Conservation (phyloP, 1,140 invertebrate genomes). For the Nephotettix cincticeps region DNA sequence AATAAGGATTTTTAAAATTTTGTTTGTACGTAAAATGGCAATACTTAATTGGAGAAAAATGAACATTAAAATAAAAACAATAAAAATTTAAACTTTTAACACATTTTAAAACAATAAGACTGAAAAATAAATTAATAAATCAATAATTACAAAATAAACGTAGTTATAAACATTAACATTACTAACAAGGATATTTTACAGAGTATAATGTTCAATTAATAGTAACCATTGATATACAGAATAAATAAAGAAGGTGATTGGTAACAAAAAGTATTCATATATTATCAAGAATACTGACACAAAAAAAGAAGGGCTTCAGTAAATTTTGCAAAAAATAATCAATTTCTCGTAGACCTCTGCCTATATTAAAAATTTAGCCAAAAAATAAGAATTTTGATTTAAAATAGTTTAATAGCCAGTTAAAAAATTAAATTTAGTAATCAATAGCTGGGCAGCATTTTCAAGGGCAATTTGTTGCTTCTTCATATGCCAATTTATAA, state of each 20-base stretch:
- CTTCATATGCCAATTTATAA: conserved; percentile 25
- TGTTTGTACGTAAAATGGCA: no score
- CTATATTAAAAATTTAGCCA: no score
- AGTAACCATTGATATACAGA: neutral
- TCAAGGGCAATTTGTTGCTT: conserved; percentile 15
- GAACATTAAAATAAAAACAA: neutral
- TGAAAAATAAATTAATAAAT: neutral
- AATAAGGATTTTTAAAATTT: no score
- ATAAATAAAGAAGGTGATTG: neutral
- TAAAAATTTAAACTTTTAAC: neutral
- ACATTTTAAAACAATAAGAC: neutral
- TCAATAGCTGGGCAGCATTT: no score
- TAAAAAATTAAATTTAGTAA: no score
- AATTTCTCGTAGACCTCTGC: no score
- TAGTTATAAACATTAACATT: neutral
- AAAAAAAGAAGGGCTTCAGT: neutral
- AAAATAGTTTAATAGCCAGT: no score
- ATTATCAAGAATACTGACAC: neutral
- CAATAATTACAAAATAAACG: neutral
- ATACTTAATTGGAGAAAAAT: no score
- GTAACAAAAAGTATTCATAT: conserved; percentile 8
- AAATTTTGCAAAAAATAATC: neutral
- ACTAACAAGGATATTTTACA: neutral
- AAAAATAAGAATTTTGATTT: no score
- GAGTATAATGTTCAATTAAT: neutral